Conservation (phyloP, 2,113 vertebrate genomes). For the Tragelaphus scriptus region DNA sequence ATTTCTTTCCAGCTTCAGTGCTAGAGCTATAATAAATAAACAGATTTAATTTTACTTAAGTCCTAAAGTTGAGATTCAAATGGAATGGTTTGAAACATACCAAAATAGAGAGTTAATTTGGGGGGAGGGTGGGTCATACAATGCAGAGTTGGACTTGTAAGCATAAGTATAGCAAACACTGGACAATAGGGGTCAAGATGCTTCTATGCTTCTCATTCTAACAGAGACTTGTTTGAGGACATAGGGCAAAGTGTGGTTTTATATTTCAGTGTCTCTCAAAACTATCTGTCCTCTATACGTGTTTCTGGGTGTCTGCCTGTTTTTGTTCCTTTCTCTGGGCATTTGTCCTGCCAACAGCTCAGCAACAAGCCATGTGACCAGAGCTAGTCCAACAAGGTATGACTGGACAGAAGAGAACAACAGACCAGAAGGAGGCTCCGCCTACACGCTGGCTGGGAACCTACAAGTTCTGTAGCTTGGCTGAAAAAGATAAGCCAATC, state of each 20-base stretch:
- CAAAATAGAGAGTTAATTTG: neutral
- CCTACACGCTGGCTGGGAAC: neutral
- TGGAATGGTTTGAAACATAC: neutral
- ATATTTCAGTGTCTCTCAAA: neutral
- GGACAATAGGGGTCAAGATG: neutral
- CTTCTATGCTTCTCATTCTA: neutral
- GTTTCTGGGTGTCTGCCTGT: neutral
- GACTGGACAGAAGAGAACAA: neutral
- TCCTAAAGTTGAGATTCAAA: neutral
- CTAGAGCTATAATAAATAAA: neutral
- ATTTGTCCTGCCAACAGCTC: neutral
- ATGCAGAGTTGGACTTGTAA: neutral
- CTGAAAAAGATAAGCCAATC: neutral
- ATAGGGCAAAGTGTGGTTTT: neutral
- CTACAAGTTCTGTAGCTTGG: neutral
- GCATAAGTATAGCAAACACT: neutral
- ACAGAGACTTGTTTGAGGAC: neutral
- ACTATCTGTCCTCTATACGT: neutral
- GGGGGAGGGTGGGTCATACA: neutral
- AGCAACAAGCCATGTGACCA: neutral
- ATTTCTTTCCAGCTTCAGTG: neutral
- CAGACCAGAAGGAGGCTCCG: neutral
- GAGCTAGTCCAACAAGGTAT: neutral
- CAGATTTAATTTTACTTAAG: slow-evolving; percentile 8
- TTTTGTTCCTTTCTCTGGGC: neutral